These are phyloP conservation scores for Sesia bembeciformis DNA, from an alignment of 2,888 invertebrate species.

Conservation along the genomic window DNA sequence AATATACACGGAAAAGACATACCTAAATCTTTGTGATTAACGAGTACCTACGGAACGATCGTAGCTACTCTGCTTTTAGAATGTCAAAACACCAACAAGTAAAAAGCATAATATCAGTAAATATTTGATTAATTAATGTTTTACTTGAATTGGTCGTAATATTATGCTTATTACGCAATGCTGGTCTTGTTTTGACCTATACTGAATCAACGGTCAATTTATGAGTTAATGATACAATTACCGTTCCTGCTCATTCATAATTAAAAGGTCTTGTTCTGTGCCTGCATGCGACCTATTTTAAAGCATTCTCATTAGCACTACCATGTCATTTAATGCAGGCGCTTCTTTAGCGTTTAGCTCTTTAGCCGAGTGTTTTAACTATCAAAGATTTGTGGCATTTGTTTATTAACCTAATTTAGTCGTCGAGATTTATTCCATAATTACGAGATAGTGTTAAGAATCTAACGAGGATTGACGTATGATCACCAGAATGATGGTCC, in stretches of 20 bases:
- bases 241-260: slow-evolving; percentile 12
- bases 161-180: not conserved
- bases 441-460: too few species aligned
- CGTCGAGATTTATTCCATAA: too few species aligned
- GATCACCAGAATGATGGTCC: too few species aligned
- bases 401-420: too few species aligned
- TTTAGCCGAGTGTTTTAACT: too few species aligned
- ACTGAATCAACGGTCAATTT: slow-evolving; percentile 14
- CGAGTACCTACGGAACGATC: not conserved
- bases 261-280: not conserved
- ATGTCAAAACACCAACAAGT: not conserved
- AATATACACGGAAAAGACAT: not conserved
- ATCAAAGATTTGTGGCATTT: too few species aligned
- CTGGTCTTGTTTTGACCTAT: not conserved
- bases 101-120: not conserved
- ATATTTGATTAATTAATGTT: not conserved
- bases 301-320: too few species aligned
- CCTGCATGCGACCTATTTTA: not conserved
- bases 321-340: too few species aligned
- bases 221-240: slow-evolving; percentile 18
- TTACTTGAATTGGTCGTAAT: not conserved
- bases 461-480: too few species aligned
- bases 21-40: not conserved
- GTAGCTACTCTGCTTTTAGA: not conserved
- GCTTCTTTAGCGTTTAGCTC: too few species aligned